These are phyloP conservation scores for Ruditapes philippinarum DNA, from an alignment of 1,140 invertebrate species.

Conservation along the genomic window DNA sequence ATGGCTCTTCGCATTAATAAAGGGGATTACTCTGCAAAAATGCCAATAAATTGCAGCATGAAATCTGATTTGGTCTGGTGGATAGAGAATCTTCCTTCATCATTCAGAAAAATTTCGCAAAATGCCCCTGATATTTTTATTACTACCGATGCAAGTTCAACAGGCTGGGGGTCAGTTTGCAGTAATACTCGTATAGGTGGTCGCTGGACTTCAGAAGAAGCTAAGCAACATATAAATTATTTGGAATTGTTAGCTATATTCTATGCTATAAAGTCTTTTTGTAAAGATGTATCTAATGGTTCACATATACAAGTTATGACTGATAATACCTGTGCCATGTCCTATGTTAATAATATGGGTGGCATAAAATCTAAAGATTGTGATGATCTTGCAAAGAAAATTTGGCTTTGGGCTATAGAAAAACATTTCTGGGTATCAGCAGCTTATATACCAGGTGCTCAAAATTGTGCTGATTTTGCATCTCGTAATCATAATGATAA, in stretches of 20 bases:
- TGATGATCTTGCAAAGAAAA: background rate
- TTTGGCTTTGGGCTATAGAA: constrained; percentile 34
- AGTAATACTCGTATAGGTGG: constrained; percentile 7
- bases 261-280: background rate
- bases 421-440: constrained; percentile 32
- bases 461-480: constrained; percentile 21
- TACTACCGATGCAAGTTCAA: background rate
- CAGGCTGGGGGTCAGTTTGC: constrained; percentile 7
- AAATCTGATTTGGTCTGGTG: constrained; percentile 14
- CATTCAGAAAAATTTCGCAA: constrained; percentile 4
- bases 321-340: background rate
- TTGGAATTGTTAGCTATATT: constrained; percentile 1
- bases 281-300: background rate
- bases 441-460: background rate
- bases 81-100: background rate
- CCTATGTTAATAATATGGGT: constrained; percentile 18
- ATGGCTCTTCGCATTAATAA: background rate
- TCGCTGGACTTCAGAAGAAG: constrained; percentile 28
- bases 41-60: background rate
- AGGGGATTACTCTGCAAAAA: background rate
- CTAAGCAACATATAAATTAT: constrained; percentile 32
- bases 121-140: background rate
- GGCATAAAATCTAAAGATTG: constrained; percentile 10
- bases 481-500: background rate
- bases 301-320: constrained; percentile 29